These are phyloP conservation scores for Seira ritae DNA, from an alignment of 2,888 invertebrate species.

Conservation along the genomic window DNA sequence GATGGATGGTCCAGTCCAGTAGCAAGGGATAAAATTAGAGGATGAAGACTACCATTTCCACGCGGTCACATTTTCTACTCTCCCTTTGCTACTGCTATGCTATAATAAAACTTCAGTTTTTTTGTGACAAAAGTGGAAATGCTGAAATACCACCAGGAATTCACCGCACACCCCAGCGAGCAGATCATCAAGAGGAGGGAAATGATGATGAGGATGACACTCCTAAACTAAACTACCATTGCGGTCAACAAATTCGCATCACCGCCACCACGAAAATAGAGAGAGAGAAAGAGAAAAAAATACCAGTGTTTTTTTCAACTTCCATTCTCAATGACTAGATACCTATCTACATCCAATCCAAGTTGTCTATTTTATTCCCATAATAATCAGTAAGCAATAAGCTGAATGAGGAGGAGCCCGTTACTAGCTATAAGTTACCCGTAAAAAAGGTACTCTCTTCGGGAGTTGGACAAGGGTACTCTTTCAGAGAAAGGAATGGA, in stretches of 20 bases:
- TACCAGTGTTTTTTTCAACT: conserved; percentile 15
- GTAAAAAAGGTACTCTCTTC: conserved; percentile 44
- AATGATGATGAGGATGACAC: conserved; percentile 45
- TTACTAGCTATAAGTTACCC: conserved; percentile 10
- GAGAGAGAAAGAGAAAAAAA: conserved; percentile 31
- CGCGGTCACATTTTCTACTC: conserved; percentile 1
- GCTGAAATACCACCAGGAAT: conserved; percentile 15
- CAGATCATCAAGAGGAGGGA: conserved; percentile 37
- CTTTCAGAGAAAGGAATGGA: conserved; percentile 19
- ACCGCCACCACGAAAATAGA: conserved; percentile 32
- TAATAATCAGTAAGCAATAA: conserved; percentile 31
- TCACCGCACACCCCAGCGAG: neutral
- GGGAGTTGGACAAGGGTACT: conserved; percentile 30
- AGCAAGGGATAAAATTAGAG: conserved; percentile 53
- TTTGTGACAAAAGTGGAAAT: neutral
- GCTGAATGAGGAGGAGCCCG: conserved; percentile 4
- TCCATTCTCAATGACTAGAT: conserved; percentile 7
- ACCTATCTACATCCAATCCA: conserved; percentile 21
- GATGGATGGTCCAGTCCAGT: conserved; percentile 55
- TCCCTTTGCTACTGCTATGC: conserved; percentile 9
- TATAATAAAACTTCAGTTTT: conserved; percentile 22
- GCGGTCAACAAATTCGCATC: conserved; percentile 43
- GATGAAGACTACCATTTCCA: conserved; percentile 47
- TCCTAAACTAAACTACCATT: conserved; percentile 43
- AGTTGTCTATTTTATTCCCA: conserved; percentile 42